Percentiles rank a stretch among this genome's conserved stretches.
These are phyloP conservation scores for Hymenochirus boettgeri DNA, from an alignment of 2,113 vertebrate genomes.

Conservation along the genomic window DNA sequence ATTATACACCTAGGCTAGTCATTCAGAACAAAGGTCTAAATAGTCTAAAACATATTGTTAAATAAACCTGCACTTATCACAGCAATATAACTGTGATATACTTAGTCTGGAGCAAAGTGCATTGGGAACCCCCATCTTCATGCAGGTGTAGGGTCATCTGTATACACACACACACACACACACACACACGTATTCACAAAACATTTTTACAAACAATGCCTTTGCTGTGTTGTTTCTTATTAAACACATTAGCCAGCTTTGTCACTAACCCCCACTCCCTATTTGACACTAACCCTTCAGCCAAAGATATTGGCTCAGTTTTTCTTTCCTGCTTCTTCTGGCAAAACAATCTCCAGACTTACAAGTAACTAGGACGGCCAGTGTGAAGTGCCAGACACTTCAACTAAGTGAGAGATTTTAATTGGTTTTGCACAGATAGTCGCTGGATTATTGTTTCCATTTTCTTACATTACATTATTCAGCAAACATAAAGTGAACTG, in stretches of 20 bases:
- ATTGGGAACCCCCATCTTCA: too few relatives aligned
- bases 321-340: constrained; percentile 3
- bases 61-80: too few relatives aligned
- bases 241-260: background rate
- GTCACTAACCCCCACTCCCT: background rate
- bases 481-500: constrained; percentile 7
- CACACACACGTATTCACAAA: too few relatives aligned
- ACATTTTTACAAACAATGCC: background rate
- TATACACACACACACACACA: too few relatives aligned
- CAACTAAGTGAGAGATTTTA: constrained; percentile 38
- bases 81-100: too few relatives aligned
- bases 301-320: constrained; percentile 1
- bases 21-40: too few relatives aligned
- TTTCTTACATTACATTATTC: constrained; percentile 18
- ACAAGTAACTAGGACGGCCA: constrained; percentile 6
- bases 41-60: too few relatives aligned
- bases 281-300: background rate
- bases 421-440: constrained; percentile 31
- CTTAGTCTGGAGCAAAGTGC: too few relatives aligned
- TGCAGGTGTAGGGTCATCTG: too few relatives aligned
- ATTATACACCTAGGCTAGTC: too few relatives aligned
- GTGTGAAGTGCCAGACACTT: constrained; percentile 27
- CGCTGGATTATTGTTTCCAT: constrained; percentile 14
- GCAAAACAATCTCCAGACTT: constrained; percentile 7
- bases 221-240: background rate